phyloP scores from a whole-genome alignment of 2,113 vertebrate species.

The Cyprinodon variegatus region DNA sequence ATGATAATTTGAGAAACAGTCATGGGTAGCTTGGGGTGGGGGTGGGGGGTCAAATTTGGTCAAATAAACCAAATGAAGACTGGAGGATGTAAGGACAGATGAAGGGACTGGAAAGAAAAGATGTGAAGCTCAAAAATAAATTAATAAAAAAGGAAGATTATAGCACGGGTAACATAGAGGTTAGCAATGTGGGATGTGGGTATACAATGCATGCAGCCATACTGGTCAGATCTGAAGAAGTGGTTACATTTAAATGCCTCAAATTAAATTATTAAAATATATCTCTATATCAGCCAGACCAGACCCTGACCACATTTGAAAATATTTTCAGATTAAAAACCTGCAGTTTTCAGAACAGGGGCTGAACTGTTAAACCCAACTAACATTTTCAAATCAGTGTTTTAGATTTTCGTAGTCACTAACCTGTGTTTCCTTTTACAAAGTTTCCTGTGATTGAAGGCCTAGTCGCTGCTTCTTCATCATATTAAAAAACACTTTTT shows the following conservation, averaged over 20 bases:
- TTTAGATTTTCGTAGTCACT: too few relatives aligned
- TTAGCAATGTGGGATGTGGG: background rate
- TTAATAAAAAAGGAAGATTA: background rate
- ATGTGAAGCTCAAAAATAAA: background rate
- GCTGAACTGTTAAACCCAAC: too few relatives aligned
- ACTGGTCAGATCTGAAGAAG: background rate
- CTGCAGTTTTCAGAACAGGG: too few relatives aligned
- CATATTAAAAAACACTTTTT: too few relatives aligned
- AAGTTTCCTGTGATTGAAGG: too few relatives aligned
- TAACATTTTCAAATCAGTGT: too few relatives aligned
- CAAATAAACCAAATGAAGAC: conserved; percentile 51
- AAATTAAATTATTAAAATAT: background rate
- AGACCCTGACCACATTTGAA: too few relatives aligned
- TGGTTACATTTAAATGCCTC: background rate
- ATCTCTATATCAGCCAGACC: too few relatives aligned
- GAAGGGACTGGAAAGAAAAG: conserved; percentile 8
- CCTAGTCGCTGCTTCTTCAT: too few relatives aligned
- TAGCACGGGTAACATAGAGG: background rate
- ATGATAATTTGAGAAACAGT: conserved; percentile 55
- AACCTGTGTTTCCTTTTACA: too few relatives aligned
- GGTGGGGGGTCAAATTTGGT: conserved; percentile 10
- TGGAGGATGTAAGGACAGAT: conserved; percentile 19
- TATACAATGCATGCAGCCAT: background rate
- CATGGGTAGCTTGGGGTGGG: conserved; percentile 39
- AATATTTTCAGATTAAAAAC: too few relatives aligned